These are phyloP conservation scores for Rhabditoides inermis DNA, from an alignment of 2,888 invertebrate genomes.

Conservation along the genomic window DNA sequence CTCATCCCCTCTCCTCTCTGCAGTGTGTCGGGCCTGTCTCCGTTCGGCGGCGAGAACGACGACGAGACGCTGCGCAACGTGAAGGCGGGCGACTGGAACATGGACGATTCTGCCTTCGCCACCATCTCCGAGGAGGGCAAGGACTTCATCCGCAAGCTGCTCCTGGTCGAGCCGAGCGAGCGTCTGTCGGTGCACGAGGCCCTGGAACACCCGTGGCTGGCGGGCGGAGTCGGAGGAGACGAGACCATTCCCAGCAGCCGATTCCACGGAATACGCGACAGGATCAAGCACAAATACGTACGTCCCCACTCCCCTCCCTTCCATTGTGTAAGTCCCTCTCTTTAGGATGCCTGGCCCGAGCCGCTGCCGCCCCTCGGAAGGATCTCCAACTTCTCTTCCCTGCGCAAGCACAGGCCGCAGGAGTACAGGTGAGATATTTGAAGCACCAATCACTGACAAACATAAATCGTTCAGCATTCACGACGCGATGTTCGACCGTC, in stretches of 20 bases:
- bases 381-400: slow-evolving; percentile 89
- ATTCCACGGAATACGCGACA: slow-evolving; percentile 78
- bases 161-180: slow-evolving; percentile 84
- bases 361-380: slow-evolving; percentile 88
- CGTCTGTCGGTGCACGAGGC: slow-evolving; percentile 98
- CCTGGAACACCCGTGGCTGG: slow-evolving; percentile 86
- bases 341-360: slow-evolving; percentile 57
- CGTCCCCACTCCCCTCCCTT: slow-evolving; percentile 27
- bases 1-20: slow-evolving; percentile 14
- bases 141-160: slow-evolving; percentile 87
- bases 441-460: too few species aligned
- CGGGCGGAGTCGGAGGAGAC: slow-evolving; percentile 53
- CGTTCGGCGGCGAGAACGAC: slow-evolving; percentile 97
- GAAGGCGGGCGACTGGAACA: slow-evolving; percentile 94
- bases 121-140: slow-evolving; percentile 91
- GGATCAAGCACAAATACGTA: slow-evolving; percentile 66
- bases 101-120: slow-evolving; percentile 87
- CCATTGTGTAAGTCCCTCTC: not conserved
- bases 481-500: slow-evolving; percentile 64
- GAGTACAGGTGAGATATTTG: too few species aligned
- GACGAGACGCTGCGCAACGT: slow-evolving; percentile 95
- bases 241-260: slow-evolving; percentile 72
- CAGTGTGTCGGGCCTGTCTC: slow-evolving; percentile 89
- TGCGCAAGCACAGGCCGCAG: slow-evolving; percentile 85
- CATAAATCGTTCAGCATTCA: too few species aligned